Evolutionary conservation across 2,113 vertebrate genomes (phyloP), one percentile per base, ranked within the genome.

Genomic region (Parus major): DNA sequence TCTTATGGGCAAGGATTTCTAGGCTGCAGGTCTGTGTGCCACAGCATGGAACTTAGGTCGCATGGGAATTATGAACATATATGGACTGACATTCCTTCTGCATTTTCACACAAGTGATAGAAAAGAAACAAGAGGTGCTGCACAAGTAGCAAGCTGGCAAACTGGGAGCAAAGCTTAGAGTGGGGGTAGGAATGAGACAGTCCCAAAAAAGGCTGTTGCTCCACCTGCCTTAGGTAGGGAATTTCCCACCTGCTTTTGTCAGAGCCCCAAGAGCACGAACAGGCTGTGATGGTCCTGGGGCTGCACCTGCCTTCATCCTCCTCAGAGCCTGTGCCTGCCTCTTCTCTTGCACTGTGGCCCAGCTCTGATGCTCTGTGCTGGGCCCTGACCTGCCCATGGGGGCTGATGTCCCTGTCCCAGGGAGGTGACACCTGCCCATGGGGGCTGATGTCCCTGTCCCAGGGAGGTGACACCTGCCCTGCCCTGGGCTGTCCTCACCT

Each of bases 181-280:
- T 0, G 0, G 25, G 7, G 36, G 42, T 0, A 56, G 19, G 11
- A 83, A 24, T 0, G 59, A 27, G 28, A 57, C 2, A 53, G 46
- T 2, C 21, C 39, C 31, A 61, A 56, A 49, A 71, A 22, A 47
- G 4, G 16, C 19, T 29, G 15, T 5, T 66, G 55, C 18, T 68
- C 9, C 33, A 36, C 3, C 11, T 31, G 57, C 25, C 52, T 39
- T 39, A 39, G 39, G 39, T 4, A 39, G 39, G 39, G 39, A 39
- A 39, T 44, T 53, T 47, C 31, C 20, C 1, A 0, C 27, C 36
- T 42, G 18, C 25, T 55, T 70, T 47, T 21, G 7, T 13, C 60
- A 35, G 16, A 31, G 28, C 12, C 7, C 36, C 5, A 21, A 46
- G 28, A 3, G 19, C 42, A 44, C 2, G 1, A 22, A 39, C 2